A percentile compares a stretch with the other conserved stretches of the same genome.
phyloP scores from a whole-genome alignment of 2,888 invertebrate genomes.

The Agrotis exclamationis region DNA sequence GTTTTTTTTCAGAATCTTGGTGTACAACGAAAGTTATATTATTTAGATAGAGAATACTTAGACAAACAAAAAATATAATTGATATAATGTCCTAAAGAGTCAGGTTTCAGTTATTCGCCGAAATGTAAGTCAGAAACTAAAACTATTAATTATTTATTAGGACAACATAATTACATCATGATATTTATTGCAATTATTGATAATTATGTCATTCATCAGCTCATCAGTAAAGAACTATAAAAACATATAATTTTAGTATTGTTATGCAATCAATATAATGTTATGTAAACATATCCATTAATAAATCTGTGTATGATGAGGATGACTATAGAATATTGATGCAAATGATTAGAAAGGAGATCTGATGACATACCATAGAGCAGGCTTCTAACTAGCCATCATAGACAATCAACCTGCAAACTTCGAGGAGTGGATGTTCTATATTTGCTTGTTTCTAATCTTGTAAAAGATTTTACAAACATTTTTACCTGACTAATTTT shows the following conservation, averaged over 20 bases:
- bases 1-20: too few relatives aligned
- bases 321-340: constrained; percentile 6
- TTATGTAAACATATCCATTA: constrained; percentile 19
- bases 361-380: constrained; percentile 1
- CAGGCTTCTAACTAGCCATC: neutral
- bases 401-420: neutral
- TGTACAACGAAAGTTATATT: too few relatives aligned
- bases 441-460: neutral
- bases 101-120: too few relatives aligned
- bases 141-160: too few relatives aligned
- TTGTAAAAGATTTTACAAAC: neutral
- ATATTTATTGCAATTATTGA: constrained; percentile 6
- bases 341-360: constrained; percentile 5
- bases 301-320: neutral
- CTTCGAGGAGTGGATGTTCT: neutral
- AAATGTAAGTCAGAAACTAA: too few relatives aligned
- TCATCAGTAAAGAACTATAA: constrained; percentile 6
- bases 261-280: constrained; percentile 3
- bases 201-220: constrained; percentile 10
- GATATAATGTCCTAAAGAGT: too few relatives aligned
- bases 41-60: too few relatives aligned
- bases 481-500: too few relatives aligned
- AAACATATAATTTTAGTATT: neutral
- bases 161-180: too few relatives aligned
- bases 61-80: too few relatives aligned